Evolutionary conservation across 1,140 invertebrate species (phyloP).

Genomic region (Sminthurinus signatus): DNA sequence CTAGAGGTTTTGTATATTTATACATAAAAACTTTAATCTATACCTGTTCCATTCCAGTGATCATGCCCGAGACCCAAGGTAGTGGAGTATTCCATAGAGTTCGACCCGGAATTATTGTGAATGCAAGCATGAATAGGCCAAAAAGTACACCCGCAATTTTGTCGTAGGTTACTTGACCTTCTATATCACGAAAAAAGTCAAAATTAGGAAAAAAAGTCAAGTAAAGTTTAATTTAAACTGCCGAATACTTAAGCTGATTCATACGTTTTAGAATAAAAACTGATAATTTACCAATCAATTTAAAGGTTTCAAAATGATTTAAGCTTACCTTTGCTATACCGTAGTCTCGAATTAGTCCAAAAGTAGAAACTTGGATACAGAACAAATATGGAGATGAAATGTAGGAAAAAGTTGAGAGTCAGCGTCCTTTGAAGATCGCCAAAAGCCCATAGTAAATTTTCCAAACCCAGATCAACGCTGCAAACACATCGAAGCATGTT

Average conservation of each 20-base stretch:
- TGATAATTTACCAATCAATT: neutral
- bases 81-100: constrained; percentile 51
- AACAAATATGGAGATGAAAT: constrained; percentile 20
- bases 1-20: neutral
- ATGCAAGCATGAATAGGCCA: constrained; percentile 47
- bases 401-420: constrained; percentile 20
- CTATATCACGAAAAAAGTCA: constrained; percentile 38
- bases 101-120: constrained; percentile 52
- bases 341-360: constrained; percentile 44
- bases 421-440: constrained; percentile 19
- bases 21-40: neutral
- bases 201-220: neutral
- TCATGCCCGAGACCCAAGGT: constrained; percentile 54
- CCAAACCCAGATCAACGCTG: constrained; percentile 45
- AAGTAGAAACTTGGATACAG: constrained; percentile 50
- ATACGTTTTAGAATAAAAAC: neutral
- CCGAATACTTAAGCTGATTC: neutral
- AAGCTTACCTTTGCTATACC: constrained; percentile 10
- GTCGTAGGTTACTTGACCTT: constrained; percentile 52
- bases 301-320: neutral
- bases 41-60: constrained; percentile 58
- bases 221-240: neutral
- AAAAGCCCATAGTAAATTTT: constrained; percentile 29
- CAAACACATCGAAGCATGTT: too few relatives aligned
- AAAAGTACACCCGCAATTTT: constrained; percentile 45